Percentiles rank a stretch among this genome's conserved stretches.
Conservation (phyloP, 2,797 vertebrate genomes). For the Heteromormyrus szaboi region DNA sequence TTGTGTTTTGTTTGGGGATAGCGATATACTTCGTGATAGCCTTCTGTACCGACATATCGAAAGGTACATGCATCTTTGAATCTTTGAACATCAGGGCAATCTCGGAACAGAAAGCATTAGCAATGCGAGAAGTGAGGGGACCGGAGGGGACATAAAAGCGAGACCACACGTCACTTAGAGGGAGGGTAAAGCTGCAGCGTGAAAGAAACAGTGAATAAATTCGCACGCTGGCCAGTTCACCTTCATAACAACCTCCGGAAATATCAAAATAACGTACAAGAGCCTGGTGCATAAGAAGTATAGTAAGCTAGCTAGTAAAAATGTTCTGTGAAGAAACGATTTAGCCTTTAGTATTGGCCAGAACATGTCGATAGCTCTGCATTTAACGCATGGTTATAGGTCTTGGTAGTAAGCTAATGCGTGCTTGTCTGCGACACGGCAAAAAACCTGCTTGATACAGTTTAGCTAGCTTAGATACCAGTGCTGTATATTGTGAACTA, state of each 20-base stretch:
- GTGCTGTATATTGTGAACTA: not conserved
- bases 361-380: not conserved
- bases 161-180: constrained; percentile 22
- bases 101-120: not conserved
- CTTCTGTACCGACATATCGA: not conserved
- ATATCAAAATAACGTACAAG: not conserved
- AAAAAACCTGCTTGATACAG: not conserved
- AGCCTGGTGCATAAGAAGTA: not conserved
- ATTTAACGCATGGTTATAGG: not conserved
- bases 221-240: constrained; percentile 4
- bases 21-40: not conserved
- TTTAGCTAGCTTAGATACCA: not conserved
- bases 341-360: not conserved
- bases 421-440: not conserved
- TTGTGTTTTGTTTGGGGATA: constrained; percentile 17
- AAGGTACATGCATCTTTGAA: not conserved
- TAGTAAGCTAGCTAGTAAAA: not conserved
- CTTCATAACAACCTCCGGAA: constrained; percentile 17
- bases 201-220: constrained; percentile 12
- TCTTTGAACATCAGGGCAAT: not conserved
- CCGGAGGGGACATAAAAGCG: not conserved
- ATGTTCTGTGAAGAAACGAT: not conserved
- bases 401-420: not conserved
- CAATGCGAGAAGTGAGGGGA: not conserved
- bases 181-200: not conserved